Base-by-base conservation (phyloP, 1,140 invertebrate genomes). In the Drosophila punjabiensis region DNA sequence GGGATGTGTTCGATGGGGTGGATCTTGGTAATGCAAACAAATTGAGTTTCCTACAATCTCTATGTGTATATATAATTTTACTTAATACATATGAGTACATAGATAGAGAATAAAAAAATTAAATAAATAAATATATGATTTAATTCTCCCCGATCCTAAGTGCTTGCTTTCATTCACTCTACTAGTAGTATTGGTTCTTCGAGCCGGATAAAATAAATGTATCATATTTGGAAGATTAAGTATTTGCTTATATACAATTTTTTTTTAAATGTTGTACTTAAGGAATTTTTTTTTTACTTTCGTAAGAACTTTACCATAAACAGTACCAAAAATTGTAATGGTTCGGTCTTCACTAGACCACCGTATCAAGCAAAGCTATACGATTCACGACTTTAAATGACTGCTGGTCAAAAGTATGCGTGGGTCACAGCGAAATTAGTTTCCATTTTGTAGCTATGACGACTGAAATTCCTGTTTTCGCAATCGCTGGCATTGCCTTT, bases 401-500 rank as follows among this genome's bases (percentile, higher is more conserved):
- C 37, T 20, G 11, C 14, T 39, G 28, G 37, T 53, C 37, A 20
- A 32, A n/a, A 39, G 13, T 20, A 14, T 3, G 4, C 10, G 4
- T 32, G 28, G 33, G 28, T 28, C 7, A 33, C 20, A 16, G 18
- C n/a, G 45, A 20, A 61, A 53, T 75, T 62, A 62, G 68, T 74
- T 62, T 37, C 24, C 5, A 45, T 35, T 79, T 79, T 32, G 82
- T 86, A 65, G 18, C 79, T 71, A 79, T 41, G 55, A 39, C 79
- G 35, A 82, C 58, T 24, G 20, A 33, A 41, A 24, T 33, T 63
- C 70, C 47, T 55, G 50, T 59, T 62, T 71, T 62, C 43, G 37
- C 58, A 66, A 75, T 70, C 66, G 55, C 18, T 35, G 61, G 20
- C 39, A 52, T 9, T 13, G 35, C 43, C 47, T 62, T 74, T 76